Evolutionary conservation across 2,113 vertebrate species (phyloP), one percentile per base, ranked within the genome.

Genomic region (Helogale parvula): DNA sequence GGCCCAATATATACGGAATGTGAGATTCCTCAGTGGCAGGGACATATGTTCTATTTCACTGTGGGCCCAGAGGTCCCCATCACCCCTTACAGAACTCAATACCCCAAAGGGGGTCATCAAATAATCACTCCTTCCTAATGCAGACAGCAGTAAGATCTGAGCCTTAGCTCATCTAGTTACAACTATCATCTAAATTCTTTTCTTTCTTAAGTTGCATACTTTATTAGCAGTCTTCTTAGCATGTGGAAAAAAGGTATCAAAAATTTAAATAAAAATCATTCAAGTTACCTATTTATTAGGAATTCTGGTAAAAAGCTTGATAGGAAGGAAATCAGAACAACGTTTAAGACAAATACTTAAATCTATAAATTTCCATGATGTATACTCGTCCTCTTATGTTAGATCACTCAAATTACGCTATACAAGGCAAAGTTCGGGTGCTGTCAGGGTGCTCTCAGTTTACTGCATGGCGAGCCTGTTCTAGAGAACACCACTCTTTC

Each of bases 191-290:
- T 50, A 87, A 85, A 90, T 33, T 45, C 54, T 83, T 93, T 93
- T 71, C 81, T 87, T 66, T 83, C 63, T 71, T 90, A 35, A 79
- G 41, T 2, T 60, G 47, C 21, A 45, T 65, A 52, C 0, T 66
- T 31, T 74, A n/a, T 69, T n/a, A 33, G 11, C 12, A 45, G 35
- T 94, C 81, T 72, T 90, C 89, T 66, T 72, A 71, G 21, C 65
- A 65, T 3, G 14, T 17, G 35, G 38, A n/a, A 57, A 89, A 57
- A 69, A 93, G n/a, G 76, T 35, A 88, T 29, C 57, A 38, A 45
- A 5, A 35, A 79, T 82, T 86, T 33, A 90, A 95, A 71, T 84
- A 95, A 90, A 80, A 92, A 68, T 31, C 38, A 83, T 85, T 80
- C 41, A 94, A 54, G 16, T 60, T 85, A 23, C 71, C 52, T 88